A percentile compares a stretch with the other conserved stretches of the same genome.
These are phyloP conservation scores for Plectropomus leopardus DNA, from an alignment of 2,113 vertebrate genomes.

Conservation along the genomic window DNA sequence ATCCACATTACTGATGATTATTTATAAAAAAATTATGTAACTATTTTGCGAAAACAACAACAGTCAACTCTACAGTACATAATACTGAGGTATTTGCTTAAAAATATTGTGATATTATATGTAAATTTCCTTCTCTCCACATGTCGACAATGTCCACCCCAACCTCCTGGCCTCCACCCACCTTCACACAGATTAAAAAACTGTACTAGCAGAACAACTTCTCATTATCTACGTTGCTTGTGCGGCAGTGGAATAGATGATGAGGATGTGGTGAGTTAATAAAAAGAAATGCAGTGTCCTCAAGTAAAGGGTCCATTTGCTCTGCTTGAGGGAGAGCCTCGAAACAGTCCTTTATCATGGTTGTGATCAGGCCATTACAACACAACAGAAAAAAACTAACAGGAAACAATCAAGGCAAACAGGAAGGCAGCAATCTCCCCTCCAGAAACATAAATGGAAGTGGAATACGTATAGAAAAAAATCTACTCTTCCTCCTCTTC, in stretches of 20 bases:
- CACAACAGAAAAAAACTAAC: constrained; percentile 28
- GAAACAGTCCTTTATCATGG: constrained; percentile 9
- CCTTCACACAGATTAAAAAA: constrained; percentile 50
- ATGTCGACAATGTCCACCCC: not conserved
- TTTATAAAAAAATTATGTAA: no score
- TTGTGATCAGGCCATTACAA: constrained; percentile 12
- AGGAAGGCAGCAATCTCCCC: constrained; percentile 41
- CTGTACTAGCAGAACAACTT: constrained; percentile 11
- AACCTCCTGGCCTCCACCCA: not conserved
- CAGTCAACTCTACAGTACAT: no score
- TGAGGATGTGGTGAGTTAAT: not conserved
- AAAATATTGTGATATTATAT: no score
- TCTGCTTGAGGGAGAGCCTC: not conserved
- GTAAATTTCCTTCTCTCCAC: not conserved
- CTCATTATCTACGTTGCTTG: constrained; percentile 32
- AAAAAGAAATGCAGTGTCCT: constrained; percentile 47
- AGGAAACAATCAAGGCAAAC: constrained; percentile 55
- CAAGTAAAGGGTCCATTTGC: constrained; percentile 19
- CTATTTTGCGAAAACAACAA: no score
- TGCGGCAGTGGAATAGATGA: constrained; percentile 29
- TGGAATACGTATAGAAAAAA: not conserved
- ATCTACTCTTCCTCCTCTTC: not conserved
- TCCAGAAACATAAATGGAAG: constrained; percentile 35
- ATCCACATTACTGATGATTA: no score
- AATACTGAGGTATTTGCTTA: no score